A percentile compares a stretch with the other conserved stretches of the same genome.
Conservation (phyloP, 2,888 invertebrate genomes). For the Chloroclystis v-ata region DNA sequence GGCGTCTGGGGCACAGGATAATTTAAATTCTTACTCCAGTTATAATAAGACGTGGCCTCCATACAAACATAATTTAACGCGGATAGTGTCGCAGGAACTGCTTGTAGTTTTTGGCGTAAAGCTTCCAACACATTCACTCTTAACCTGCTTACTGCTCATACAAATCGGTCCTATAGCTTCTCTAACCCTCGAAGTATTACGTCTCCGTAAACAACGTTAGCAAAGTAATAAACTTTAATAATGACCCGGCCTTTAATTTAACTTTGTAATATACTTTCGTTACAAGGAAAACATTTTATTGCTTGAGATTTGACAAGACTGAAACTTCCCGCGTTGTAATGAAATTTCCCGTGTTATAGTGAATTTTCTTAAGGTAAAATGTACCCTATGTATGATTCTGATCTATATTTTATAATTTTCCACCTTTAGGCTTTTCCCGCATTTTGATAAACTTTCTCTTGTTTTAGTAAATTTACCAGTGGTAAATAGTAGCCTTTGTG, state of each 20-base stretch:
- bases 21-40: too few relatives aligned
- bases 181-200: constrained; percentile 9
- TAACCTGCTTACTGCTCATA: constrained; percentile 10
- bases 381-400: too few relatives aligned
- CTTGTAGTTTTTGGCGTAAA: background rate
- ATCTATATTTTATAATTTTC: too few relatives aligned
- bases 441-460: too few relatives aligned
- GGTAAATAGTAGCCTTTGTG: too few relatives aligned
- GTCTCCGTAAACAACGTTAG: constrained; percentile 36
- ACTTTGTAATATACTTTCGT: constrained; percentile 52
- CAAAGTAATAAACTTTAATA: constrained; percentile 42
- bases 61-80: background rate
- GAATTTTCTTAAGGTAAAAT: too few relatives aligned
- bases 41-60: too few relatives aligned
- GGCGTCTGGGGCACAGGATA: too few relatives aligned
- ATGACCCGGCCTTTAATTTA: constrained; percentile 45
- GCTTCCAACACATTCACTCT: background rate
- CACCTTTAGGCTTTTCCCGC: too few relatives aligned
- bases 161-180: background rate
- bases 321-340: too few relatives aligned
- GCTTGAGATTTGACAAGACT: constrained; percentile 37
- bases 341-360: too few relatives aligned
- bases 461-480: too few relatives aligned
- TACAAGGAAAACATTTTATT: constrained; percentile 38
- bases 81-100: background rate